Evolutionary conservation across 2,113 vertebrate genomes (phyloP).

Genomic region (Galemys pyrenaicus): DNA sequence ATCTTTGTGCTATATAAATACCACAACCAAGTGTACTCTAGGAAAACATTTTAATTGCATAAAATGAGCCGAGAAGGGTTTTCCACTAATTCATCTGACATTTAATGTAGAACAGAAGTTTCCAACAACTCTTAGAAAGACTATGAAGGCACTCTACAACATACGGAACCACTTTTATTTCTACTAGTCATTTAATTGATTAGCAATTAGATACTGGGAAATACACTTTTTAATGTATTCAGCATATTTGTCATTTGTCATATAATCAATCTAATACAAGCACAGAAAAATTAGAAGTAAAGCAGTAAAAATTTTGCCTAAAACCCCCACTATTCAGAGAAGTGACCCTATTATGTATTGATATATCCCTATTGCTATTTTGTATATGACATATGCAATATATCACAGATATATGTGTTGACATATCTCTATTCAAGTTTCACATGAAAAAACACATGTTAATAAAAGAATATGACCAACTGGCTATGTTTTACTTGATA

Average conservation of each 20-base stretch:
- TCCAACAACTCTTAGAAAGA: background rate
- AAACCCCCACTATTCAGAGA: background rate
- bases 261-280: background rate
- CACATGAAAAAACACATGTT: conserved; percentile 42
- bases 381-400: too few species aligned
- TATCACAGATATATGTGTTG: too few species aligned
- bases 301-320: background rate
- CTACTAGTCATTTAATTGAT: background rate
- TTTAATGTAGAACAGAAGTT: background rate
- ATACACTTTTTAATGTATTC: background rate
- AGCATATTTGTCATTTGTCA: background rate
- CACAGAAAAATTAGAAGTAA: background rate
- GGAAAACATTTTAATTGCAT: background rate
- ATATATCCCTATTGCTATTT: background rate
- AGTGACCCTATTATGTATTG: background rate
- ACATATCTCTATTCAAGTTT: background rate
- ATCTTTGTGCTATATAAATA: background rate
- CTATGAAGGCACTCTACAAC: background rate
- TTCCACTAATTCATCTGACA: background rate
- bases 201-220: background rate
- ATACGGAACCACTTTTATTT: background rate
- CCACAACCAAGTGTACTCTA: background rate
- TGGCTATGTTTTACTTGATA: background rate
- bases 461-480: background rate
- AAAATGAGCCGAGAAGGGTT: background rate